Percentiles rank a stretch among this genome's conserved stretches.
phyloP scores from a whole-genome alignment of 1,140 invertebrate genomes.

The Drosophila novamexicana region DNA sequence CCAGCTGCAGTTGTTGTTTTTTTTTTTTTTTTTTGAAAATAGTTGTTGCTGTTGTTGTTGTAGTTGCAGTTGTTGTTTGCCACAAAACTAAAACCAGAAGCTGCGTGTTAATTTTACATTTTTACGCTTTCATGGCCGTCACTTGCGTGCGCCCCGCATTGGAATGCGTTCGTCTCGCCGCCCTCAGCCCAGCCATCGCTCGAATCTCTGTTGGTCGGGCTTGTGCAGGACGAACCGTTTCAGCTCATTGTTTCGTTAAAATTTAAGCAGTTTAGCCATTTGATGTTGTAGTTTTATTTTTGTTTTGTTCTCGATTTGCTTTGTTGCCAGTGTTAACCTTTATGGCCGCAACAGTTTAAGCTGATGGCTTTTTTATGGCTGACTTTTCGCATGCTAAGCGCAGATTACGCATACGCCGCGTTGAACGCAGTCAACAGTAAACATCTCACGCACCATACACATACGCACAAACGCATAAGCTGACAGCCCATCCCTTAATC shows the following conservation, averaged over 20 bases:
- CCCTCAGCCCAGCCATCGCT: conserved; percentile 2
- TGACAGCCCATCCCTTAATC: background rate
- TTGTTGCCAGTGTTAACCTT: conserved; percentile 67
- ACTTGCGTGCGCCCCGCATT: conserved; percentile 70
- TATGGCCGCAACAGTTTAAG: conserved; percentile 81
- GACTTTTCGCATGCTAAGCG: conserved; percentile 78
- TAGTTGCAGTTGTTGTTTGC: conserved; percentile 38
- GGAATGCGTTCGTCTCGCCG: conserved; percentile 58
- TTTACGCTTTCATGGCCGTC: conserved; percentile 81
- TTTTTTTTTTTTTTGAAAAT: background rate
- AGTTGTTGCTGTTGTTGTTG: conserved; percentile 29
- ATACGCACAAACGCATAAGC: background rate
- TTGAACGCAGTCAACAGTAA: conserved; percentile 39
- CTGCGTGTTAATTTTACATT: conserved; percentile 83
- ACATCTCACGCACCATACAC: conserved; percentile 33
- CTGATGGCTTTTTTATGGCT: conserved; percentile 78
- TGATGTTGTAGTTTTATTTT: conserved; percentile 45
- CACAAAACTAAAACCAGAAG: conserved; percentile 82
- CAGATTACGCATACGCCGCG: conserved; percentile 77
- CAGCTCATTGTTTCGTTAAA: conserved; percentile 78
- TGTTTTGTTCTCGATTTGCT: conserved; percentile 27
- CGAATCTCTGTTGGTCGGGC: conserved; percentile 18
- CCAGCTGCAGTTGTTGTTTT: conserved; percentile 53
- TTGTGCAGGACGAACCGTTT: conserved; percentile 49
- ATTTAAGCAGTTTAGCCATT: conserved; percentile 76